phyloP scores from a whole-genome alignment of 2,888 invertebrate genomes.

The Cheilosia grossa region DNA sequence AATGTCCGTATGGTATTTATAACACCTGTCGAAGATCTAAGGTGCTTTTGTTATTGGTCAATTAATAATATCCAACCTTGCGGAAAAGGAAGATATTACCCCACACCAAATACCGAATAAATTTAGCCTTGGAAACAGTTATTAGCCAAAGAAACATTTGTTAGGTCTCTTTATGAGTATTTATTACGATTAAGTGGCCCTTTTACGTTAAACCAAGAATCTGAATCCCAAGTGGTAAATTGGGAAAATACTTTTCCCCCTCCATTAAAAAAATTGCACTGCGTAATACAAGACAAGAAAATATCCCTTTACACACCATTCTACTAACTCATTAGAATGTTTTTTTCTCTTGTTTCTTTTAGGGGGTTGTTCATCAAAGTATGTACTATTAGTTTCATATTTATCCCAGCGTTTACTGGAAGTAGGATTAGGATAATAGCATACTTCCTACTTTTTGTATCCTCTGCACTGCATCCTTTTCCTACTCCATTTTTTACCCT shows the following conservation, averaged over 20 bases:
- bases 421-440: constrained; percentile 29
- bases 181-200: constrained; percentile 20
- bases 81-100: not conserved
- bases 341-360: constrained; percentile 3
- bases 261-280: constrained; percentile 54
- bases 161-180: constrained; percentile 21
- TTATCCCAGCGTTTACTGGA: constrained; percentile 27
- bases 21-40: too few species aligned
- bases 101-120: not conserved
- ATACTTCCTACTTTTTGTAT: constrained; percentile 18
- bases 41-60: not conserved
- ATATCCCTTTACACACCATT: constrained; percentile 4
- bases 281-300: constrained; percentile 16
- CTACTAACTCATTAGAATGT: not conserved
- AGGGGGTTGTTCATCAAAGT: constrained; percentile 49
- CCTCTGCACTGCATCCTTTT: constrained; percentile 47
- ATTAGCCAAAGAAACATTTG: constrained; percentile 10
- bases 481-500: constrained; percentile 18
- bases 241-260: constrained; percentile 39
- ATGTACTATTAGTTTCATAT: constrained; percentile 56
- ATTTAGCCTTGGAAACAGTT: too few species aligned
- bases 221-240: constrained; percentile 35
- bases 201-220: not conserved
- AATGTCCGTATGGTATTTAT: too few species aligned
- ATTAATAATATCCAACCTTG: constrained; percentile 17